Percentiles rank a stretch among this genome's conserved stretches.
Evolutionary conservation across 2,797 vertebrate genomes (phyloP).

Genomic region (Tragopan temminckii): DNA sequence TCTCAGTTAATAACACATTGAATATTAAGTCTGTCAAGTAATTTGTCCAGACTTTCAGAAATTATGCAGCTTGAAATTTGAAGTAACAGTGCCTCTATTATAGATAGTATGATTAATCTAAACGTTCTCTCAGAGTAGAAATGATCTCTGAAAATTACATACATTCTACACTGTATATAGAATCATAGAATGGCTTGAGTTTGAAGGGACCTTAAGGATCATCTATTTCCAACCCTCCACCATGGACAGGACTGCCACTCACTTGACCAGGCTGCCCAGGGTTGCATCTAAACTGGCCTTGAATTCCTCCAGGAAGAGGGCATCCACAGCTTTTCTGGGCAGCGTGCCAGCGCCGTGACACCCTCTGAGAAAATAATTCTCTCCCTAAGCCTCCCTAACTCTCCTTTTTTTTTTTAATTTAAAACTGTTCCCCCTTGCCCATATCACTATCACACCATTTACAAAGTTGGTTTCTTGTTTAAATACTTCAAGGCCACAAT

Average conservation of each 20-base stretch:
- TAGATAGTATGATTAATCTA: background rate
- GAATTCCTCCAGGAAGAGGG: background rate
- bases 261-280: background rate
- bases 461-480: background rate
- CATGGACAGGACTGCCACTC: background rate
- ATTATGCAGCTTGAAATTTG: background rate
- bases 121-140: background rate
- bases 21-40: background rate
- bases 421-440: background rate
- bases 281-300: background rate
- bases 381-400: background rate
- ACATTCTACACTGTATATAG: background rate
- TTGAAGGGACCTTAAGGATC: background rate
- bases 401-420: background rate
- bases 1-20: background rate
- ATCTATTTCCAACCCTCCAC: background rate
- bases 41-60: background rate
- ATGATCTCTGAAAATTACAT: background rate
- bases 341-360: background rate
- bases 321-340: background rate
- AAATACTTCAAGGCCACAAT: background rate
- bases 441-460: background rate
- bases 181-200: background rate
- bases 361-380: background rate
- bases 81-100: background rate